These are phyloP conservation scores for Upupa epops DNA, from an alignment of 2,113 vertebrate genomes.

Conservation along the genomic window DNA sequence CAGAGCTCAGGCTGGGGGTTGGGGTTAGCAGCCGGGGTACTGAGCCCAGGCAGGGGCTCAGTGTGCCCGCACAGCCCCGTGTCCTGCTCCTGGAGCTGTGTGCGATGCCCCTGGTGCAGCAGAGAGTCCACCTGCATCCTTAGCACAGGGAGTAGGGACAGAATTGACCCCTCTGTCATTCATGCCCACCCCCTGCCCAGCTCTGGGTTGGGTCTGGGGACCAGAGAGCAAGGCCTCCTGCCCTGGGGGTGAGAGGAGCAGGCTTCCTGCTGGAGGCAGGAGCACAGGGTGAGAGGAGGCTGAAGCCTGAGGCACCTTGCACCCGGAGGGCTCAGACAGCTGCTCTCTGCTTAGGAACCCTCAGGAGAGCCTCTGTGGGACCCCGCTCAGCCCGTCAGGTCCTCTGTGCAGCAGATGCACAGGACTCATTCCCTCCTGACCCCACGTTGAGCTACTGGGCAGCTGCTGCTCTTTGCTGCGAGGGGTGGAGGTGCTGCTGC, in stretches of 20 bases:
- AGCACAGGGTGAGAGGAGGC: background rate
- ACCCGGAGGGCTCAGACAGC: background rate
- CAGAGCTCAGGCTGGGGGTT: background rate
- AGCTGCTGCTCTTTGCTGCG: no score
- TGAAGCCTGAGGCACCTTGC: background rate
- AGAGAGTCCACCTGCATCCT: background rate
- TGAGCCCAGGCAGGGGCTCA: background rate
- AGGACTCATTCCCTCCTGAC: background rate
- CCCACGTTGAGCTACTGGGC: background rate
- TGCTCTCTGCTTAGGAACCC: background rate
- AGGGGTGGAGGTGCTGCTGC: no score
- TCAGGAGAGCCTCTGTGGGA: background rate
- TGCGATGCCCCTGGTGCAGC: accelerated
- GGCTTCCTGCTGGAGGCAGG: background rate
- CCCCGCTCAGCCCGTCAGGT: background rate
- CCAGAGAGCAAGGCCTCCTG: background rate
- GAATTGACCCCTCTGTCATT: background rate
- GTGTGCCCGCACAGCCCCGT: no score
- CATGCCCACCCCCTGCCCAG: no score
- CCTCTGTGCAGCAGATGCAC: background rate
- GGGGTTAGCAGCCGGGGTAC: background rate
- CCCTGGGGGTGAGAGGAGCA: background rate
- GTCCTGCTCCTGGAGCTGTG: background rate
- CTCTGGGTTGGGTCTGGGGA: background rate
- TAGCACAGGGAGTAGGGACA: background rate